Conservation (phyloP, 2,797 vertebrate species). For the Crypturellus tataupa region DNA sequence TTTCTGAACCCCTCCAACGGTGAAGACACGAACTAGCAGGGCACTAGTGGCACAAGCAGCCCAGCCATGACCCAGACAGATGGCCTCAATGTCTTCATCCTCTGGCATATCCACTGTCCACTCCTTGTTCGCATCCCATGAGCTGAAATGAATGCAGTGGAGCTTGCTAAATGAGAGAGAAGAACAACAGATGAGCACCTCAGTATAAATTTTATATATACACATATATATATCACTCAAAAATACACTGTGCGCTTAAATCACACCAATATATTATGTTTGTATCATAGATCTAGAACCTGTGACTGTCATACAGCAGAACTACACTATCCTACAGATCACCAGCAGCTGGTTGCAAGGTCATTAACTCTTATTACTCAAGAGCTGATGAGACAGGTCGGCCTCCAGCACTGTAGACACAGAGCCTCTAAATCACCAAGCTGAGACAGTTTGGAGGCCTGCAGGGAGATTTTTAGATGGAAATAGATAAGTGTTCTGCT, state of each 20-base stretch:
- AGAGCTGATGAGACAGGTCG: background rate
- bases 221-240: fast-evolving
- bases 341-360: background rate
- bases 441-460: background rate
- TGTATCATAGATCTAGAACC: background rate
- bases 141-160: conserved; percentile 95
- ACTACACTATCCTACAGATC: background rate
- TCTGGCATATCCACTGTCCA: conserved; percentile 94
- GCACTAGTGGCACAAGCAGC: conserved; percentile 89
- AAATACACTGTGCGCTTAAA: background rate
- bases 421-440: background rate
- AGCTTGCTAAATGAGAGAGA: conserved; percentile 87
- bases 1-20: conserved; percentile 91
- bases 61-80: conserved; percentile 95
- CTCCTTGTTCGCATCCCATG: conserved; percentile 96
- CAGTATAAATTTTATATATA: background rate
- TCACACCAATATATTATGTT: fast-evolving
- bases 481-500: background rate
- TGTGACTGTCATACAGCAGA: background rate
- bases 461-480: background rate
- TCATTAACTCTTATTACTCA: background rate
- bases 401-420: background rate
- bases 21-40: conserved; percentile 88
- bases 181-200: background rate
- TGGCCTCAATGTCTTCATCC: conserved; percentile 87